Evolutionary conservation across 1,140 invertebrate genomes (phyloP), one percentile per base, ranked within the genome.

Genomic region (Lordiphosa clarofinis): DNA sequence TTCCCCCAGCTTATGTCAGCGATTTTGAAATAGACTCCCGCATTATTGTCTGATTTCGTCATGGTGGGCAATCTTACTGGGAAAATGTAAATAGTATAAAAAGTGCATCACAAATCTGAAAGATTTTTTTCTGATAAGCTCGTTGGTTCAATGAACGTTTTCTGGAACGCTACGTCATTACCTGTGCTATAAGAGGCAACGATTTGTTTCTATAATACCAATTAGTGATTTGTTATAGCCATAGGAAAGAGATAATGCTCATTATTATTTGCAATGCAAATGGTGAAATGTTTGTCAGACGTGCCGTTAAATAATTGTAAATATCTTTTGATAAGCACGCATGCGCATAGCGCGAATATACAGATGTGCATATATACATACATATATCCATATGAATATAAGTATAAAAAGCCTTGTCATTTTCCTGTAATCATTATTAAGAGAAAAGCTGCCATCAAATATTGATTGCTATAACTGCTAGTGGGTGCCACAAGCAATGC

Each of bases 321-420:
- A 63, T 60, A 63, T 60, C 60, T 40, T 44, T 59, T 44, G 7
- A 52, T 61, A 60, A 63, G 60, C 48, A 61, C 60, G 60, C 60
- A 52, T 58, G 60, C 60, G 60, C 56, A 57, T 35, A 58, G 28
- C 28, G 28, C 28, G 6, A 7, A 19, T 33, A 8, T 15, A 21
- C 21, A 21, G 4, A 11, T 19, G 31, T 39, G 13, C 9, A 12
- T 10, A 36, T 9, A 12, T 46, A 36, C 11, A 12, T 46, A 57
- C 9, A 37, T 47, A 40, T 15, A 15, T 15, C 15, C 19, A 28
- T 33, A 8, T 35, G 10, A n/a, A 11, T 47, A 11, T 43, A 39
- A 21, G 42, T 54, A 19, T 12, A 44, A 6, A n/a, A 10, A 43
- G 13, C 54, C 48, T 12, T 28, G 28, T 44, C 44, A 54, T 65